Evolutionary conservation across 1,140 invertebrate genomes (phyloP).

Genomic region (Drosophila cardini): DNA sequence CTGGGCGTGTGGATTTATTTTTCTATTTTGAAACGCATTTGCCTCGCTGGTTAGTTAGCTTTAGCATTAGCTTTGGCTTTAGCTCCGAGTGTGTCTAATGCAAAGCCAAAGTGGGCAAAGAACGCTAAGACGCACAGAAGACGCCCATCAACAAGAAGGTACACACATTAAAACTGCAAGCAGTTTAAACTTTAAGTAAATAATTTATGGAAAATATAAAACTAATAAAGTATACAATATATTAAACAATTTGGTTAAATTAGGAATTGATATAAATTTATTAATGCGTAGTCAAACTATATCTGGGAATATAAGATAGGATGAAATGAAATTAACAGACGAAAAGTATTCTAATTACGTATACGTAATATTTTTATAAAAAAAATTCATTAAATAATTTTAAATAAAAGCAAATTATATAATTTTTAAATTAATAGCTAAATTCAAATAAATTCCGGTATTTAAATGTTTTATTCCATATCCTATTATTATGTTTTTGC

Average conservation of each 20-base stretch:
- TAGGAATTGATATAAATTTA: no score
- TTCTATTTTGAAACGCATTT: slow-evolving; percentile 73
- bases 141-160: background rate
- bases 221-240: background rate
- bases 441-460: background rate
- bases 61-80: slow-evolving; percentile 21
- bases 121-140: slow-evolving; percentile 10
- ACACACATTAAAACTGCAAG: slow-evolving; percentile 13
- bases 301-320: no score
- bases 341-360: no score
- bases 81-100: slow-evolving; percentile 51
- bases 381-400: no score
- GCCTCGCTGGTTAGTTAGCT: slow-evolving; percentile 68
- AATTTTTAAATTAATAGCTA: no score
- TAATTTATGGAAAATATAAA: no score
- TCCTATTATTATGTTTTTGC: background rate
- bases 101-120: slow-evolving; percentile 54
- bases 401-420: no score
- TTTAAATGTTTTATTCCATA: background rate
- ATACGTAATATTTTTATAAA: no score
- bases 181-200: background rate
- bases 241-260: no score
- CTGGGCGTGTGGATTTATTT: slow-evolving; percentile 56
- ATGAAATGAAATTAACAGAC: no score
- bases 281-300: no score